Conservation (phyloP, 2,113 vertebrate species). For the Rhinogobius similis region DNA sequence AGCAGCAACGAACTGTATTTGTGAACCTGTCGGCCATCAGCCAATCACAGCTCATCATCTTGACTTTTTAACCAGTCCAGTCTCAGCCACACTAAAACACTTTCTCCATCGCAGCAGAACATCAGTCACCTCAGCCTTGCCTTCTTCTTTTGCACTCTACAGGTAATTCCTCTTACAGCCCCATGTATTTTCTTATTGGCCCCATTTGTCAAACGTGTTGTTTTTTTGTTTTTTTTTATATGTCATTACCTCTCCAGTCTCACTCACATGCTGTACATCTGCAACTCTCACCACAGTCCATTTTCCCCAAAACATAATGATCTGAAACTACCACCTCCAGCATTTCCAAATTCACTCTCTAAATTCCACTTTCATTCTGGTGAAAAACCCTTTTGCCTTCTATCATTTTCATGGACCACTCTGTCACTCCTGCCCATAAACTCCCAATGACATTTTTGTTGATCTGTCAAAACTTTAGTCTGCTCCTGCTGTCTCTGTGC, state of each 20-base stretch:
- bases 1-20: too few species aligned
- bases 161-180: too few species aligned
- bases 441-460: not conserved
- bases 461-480: not conserved
- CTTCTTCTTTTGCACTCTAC: not conserved
- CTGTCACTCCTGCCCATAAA: not conserved
- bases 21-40: too few species aligned
- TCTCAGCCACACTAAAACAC: too few species aligned
- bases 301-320: not conserved
- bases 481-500: not conserved
- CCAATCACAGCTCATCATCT: too few species aligned
- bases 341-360: not conserved
- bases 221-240: not conserved
- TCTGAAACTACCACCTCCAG: not conserved
- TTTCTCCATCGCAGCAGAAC: too few species aligned
- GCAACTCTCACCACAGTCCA: not conserved
- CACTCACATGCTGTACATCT: not conserved
- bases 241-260: not conserved
- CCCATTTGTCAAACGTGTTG: not conserved
- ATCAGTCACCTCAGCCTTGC: not conserved
- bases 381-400: not conserved
- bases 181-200: not conserved
- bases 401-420: not conserved
- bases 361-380: not conserved
- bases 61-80: too few species aligned